phyloP scores from a whole-genome alignment of 1,140 invertebrate genomes.

The Riptortus pedestris region DNA sequence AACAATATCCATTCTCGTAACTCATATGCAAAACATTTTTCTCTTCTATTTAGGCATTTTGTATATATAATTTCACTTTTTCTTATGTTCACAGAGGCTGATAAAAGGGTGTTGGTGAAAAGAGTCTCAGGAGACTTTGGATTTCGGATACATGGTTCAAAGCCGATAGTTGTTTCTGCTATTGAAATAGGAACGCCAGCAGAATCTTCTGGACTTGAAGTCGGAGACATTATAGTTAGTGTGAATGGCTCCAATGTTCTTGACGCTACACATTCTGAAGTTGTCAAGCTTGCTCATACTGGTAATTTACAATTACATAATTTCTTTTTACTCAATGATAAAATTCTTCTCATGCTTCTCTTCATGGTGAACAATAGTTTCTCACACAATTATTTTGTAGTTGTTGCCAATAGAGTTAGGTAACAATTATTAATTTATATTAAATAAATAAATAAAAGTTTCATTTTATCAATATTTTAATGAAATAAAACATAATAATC shows the following conservation, averaged over 20 bases:
- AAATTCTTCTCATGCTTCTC: not conserved
- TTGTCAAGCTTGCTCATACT: conserved; percentile 84
- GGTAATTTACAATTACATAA: too few relatives aligned
- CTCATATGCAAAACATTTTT: too few relatives aligned
- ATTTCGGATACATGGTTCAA: conserved; percentile 88
- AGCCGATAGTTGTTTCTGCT: conserved; percentile 88
- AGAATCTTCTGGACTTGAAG: conserved; percentile 78
- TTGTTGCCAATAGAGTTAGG: not conserved
- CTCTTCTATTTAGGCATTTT: too few relatives aligned
- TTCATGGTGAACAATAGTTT: not conserved
- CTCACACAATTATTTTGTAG: not conserved
- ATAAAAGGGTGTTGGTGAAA: conserved; percentile 71
- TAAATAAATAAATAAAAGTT: too few relatives aligned
- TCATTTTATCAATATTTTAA: too few relatives aligned
- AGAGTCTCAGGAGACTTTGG: conserved; percentile 84
- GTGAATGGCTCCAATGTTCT: conserved; percentile 84
- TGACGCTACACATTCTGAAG: conserved; percentile 85
- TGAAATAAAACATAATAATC: too few relatives aligned
- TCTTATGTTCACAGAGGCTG: conserved; percentile 52
- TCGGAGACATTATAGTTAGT: conserved; percentile 86
- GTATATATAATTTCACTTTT: too few relatives aligned
- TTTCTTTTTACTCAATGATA: not conserved
- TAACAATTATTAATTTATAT: too few relatives aligned
- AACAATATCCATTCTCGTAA: too few relatives aligned
- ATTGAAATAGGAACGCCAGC: conserved; percentile 86